phyloP scores from a whole-genome alignment of 2,113 vertebrate genomes.

The Myrmecobius fasciatus region DNA sequence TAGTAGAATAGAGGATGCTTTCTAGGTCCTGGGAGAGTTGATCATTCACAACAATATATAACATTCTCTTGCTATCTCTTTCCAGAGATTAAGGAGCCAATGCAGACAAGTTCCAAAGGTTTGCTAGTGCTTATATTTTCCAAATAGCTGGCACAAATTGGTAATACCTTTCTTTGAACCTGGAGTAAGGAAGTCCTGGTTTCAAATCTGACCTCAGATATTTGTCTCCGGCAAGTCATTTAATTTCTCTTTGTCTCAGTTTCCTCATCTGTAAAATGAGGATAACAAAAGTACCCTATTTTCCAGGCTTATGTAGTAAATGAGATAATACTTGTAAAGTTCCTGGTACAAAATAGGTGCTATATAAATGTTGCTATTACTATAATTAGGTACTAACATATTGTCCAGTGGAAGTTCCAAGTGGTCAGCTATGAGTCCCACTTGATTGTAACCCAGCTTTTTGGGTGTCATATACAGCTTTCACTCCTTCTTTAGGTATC shows the following conservation, averaged over 20 bases:
- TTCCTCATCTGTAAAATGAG: not conserved
- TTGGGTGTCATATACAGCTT: not conserved
- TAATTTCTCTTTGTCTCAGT: not conserved
- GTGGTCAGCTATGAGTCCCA: too few species aligned
- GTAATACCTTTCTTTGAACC: not conserved
- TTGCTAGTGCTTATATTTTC: not conserved
- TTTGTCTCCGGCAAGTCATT: not conserved
- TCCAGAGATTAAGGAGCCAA: not conserved
- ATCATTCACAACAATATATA: not conserved
- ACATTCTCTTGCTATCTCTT: not conserved
- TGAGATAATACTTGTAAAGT: not conserved
- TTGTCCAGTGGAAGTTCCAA: not conserved
- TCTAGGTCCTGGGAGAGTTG: not conserved
- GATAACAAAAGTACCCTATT: not conserved
- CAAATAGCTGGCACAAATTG: not conserved
- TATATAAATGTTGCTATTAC: not conserved
- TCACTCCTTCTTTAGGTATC: not conserved
- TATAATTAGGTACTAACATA: not conserved
- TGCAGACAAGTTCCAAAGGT: not conserved
- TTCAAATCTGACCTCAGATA: too few species aligned
- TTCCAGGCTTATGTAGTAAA: not conserved
- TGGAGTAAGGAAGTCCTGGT: too few species aligned
- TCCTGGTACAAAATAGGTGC: not conserved
- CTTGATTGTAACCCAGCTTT: not conserved
- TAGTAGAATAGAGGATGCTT: not conserved